These are phyloP conservation scores for Aplysina aerophoba DNA, from an alignment of 37 sponge, comb jelly and placozoan genomes.

Conservation along the genomic window DNA sequence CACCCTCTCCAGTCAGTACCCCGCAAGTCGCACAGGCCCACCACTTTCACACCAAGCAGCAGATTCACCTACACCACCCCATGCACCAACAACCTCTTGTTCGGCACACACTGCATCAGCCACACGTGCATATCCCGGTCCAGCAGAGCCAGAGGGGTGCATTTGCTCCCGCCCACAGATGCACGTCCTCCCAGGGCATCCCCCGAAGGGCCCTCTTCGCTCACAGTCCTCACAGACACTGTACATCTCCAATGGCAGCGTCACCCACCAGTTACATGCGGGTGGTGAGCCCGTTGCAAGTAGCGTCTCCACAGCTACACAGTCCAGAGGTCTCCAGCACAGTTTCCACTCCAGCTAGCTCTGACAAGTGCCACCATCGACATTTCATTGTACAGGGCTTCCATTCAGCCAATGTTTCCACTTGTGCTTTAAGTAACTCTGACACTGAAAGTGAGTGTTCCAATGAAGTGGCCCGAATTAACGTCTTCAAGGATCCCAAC, in stretches of 20 bases:
- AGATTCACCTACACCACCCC: not conserved
- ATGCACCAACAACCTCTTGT: not conserved
- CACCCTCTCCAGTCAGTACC: not conserved
- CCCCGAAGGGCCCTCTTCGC: not conserved
- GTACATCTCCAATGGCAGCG: not conserved
- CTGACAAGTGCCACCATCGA: not conserved
- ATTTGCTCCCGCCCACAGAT: not conserved
- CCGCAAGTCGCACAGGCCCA: no score
- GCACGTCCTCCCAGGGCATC: not conserved
- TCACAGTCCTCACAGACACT: slow-evolving; percentile 13
- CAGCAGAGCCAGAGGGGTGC: not conserved
- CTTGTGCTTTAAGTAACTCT: not conserved
- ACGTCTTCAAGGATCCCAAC: slow-evolving; percentile 24
- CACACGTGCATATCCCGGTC: not conserved
- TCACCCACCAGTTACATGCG: not conserved
- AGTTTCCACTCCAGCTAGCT: not conserved
- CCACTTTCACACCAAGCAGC: not conserved
- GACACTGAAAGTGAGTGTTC: slow-evolving; percentile 2
- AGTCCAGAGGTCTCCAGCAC: slow-evolving; percentile 28
- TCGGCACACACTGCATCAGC: not conserved
- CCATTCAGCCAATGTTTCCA: not conserved
- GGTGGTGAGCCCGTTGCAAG: slow-evolving; percentile 5
- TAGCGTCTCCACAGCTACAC: not conserved
- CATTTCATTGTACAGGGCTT: not conserved
- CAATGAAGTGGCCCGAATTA: not conserved